phyloP scores from a whole-genome alignment of 64 coral and sea anemone species.

The Orbicella faveolata region DNA sequence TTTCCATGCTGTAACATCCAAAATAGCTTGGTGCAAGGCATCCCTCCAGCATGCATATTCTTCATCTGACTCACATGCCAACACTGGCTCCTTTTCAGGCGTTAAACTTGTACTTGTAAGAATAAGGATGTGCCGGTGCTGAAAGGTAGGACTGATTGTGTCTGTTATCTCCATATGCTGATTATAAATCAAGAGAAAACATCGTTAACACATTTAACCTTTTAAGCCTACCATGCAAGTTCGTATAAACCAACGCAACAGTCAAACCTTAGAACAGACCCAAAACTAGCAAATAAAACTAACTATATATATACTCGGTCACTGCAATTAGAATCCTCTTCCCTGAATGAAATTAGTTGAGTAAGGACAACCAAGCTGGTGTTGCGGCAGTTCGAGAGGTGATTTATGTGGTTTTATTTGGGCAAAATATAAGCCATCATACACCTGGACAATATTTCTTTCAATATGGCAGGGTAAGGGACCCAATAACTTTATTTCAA shows the following conservation, averaged over 20 bases:
- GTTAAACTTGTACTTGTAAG: conserved; percentile 73
- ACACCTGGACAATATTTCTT: too few species aligned
- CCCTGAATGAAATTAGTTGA: too few species aligned
- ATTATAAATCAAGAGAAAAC: neutral
- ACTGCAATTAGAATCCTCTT: too few species aligned
- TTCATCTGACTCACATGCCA: conserved; percentile 61
- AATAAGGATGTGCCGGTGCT: conserved; percentile 72
- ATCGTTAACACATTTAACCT: neutral
- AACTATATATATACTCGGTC: too few species aligned
- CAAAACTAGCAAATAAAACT: too few species aligned
- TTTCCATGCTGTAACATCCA: conserved; percentile 82
- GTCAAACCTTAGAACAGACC: too few species aligned
- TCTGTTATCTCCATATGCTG: conserved; percentile 87
- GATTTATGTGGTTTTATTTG: too few species aligned
- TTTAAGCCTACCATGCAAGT: neutral
- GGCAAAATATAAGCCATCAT: too few species aligned
- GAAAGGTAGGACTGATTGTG: conserved; percentile 64
- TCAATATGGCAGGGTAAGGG: too few species aligned
- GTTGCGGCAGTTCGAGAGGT: too few species aligned
- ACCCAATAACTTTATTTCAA: too few species aligned
- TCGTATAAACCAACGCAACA: neutral
- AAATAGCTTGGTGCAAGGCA: conserved; percentile 59
- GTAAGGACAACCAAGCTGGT: too few species aligned
- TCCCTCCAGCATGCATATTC: conserved; percentile 73
- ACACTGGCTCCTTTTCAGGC: conserved; percentile 87